phyloP scores from a whole-genome alignment of 2,113 vertebrate genomes.

The Malurus cyaneus region DNA sequence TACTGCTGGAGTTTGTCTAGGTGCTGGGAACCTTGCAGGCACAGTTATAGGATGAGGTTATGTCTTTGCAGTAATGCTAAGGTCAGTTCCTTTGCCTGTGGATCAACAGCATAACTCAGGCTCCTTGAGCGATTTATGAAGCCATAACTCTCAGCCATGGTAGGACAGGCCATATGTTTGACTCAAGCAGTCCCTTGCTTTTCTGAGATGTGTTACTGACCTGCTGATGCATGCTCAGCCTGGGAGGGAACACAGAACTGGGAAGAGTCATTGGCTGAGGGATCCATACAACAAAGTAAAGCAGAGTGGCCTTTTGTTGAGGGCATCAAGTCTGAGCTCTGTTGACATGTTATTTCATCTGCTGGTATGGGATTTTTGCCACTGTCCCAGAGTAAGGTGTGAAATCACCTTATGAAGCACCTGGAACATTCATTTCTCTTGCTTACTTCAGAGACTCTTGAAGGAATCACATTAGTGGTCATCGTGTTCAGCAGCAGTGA shows the following conservation, averaged over 20 bases:
- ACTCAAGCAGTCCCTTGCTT: neutral
- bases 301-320: neutral
- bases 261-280: neutral
- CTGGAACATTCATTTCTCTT: neutral
- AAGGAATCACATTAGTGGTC: neutral
- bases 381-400: neutral
- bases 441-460: neutral
- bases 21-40: neutral
- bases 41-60: neutral
- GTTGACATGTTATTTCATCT: neutral
- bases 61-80: neutral
- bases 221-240: neutral
- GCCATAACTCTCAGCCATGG: accelerated
- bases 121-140: neutral
- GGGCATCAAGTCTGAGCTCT: neutral
- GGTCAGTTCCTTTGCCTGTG: neutral
- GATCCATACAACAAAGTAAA: neutral
- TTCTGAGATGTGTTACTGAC: neutral
- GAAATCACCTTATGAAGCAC: neutral
- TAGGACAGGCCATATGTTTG: neutral
- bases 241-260: neutral
- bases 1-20: neutral
- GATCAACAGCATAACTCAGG: neutral
- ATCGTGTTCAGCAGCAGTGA: neutral
- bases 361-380: neutral